Evolutionary conservation across 92 coral and sea anemone genomes (phyloP).

Genomic region (Bergia sp.): DNA sequence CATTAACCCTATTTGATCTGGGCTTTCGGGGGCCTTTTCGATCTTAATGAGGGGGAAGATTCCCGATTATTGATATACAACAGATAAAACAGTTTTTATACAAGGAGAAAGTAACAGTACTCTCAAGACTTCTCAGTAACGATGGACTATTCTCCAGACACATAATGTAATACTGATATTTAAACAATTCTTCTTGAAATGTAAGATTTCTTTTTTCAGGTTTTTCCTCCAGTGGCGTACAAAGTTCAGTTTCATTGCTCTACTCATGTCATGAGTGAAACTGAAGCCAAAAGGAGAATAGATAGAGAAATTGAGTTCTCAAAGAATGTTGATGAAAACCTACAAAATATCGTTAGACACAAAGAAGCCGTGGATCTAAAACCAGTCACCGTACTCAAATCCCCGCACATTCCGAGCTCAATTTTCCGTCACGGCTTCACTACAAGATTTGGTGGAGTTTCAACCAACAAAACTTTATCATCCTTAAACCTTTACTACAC

Average conservation of each 20-base stretch:
- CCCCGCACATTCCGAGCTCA: conserved; percentile 54
- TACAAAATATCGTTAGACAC: conserved; percentile 55
- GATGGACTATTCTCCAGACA: no score
- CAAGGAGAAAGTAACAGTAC: no score
- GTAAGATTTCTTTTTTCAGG: conserved; percentile 45
- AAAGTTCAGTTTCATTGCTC: conserved; percentile 60
- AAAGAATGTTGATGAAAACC: conserved; percentile 61
- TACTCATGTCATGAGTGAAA: conserved; percentile 61
- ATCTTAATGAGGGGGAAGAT: no score
- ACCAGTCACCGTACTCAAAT: conserved; percentile 62
- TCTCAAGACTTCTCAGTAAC: no score
- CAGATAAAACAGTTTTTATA: no score
- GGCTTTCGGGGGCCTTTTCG: no score
- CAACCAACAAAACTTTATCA: conserved; percentile 71
- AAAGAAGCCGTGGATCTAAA: conserved; percentile 61
- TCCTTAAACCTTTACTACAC: conserved; percentile 80
- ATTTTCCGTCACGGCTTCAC: conserved; percentile 80
- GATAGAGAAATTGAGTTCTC: conserved; percentile 65
- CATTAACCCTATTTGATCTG: no score
- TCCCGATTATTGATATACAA: no score
- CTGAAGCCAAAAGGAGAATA: conserved; percentile 53
- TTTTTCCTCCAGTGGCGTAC: conserved; percentile 70
- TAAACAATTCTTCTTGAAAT: background rate
- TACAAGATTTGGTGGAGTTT: conserved; percentile 87
- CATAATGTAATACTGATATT: background rate